phyloP scores from a whole-genome alignment of 1,140 invertebrate genomes.

The Drosophila pandora region DNA sequence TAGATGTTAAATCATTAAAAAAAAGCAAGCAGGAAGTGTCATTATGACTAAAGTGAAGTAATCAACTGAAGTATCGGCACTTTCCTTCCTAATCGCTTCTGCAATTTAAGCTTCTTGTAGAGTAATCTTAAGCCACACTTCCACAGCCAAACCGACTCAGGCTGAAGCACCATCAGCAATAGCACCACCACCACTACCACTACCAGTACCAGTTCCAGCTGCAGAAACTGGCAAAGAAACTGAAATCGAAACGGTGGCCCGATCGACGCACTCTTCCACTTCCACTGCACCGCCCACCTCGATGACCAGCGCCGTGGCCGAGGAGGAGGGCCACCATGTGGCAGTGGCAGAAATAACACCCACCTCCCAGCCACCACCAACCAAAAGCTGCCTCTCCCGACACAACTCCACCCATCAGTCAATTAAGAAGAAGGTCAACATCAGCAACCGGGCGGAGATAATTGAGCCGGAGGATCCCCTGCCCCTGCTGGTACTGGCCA shows the following conservation, averaged over 20 bases:
- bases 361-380: conserved; percentile 39
- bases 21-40: conserved; percentile 20
- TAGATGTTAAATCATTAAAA: conserved; percentile 4
- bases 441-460: conserved; percentile 75
- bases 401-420: conserved; percentile 79
- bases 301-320: conserved; percentile 61
- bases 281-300: conserved; percentile 69
- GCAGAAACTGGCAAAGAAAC: conserved; percentile 3
- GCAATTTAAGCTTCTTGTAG: conserved; percentile 30
- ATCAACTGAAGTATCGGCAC: conserved; percentile 30
- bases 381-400: conserved; percentile 77
- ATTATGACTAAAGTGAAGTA: conserved; percentile 10
- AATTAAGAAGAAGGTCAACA: conserved; percentile 82
- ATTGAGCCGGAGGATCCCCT: conserved; percentile 76
- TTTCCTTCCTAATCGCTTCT: conserved; percentile 22
- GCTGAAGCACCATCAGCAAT: conserved; percentile 20
- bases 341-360: conserved; percentile 10
- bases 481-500: conserved; percentile 42
- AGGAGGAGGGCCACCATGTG: conserved; percentile 49
- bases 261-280: conserved; percentile 67
- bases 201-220: conserved; percentile 5
- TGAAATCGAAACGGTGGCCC: conserved; percentile 8
- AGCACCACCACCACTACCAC: conserved; percentile 5
- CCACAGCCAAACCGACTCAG: conserved; percentile 37
- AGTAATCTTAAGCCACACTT: conserved; percentile 50